Base-by-base conservation (phyloP, 2,113 vertebrate genomes). In the Rhea pennata region DNA sequence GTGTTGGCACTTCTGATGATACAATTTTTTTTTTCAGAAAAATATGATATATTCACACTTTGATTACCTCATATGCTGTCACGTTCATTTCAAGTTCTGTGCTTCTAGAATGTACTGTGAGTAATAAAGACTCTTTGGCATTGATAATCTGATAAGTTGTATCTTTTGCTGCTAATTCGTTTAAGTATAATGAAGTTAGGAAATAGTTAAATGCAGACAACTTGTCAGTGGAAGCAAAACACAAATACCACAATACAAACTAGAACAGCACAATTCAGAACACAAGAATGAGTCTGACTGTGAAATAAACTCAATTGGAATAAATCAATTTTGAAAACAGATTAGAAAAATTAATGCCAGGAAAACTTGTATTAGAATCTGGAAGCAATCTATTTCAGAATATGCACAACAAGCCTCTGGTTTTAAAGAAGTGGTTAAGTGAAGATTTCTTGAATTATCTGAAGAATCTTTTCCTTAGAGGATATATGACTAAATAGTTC, bases 321-420 rank as follows among this genome's bases (percentile, higher is more conserved):
- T 93, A 95, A 97, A 92, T 92, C 27, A 86, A 74, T 93, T 93
- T 93, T 92, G 88, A 95, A 93, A 96, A 72, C 64, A 96, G 82
- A 96, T 85, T 84, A 96, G 80, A 56, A 96, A 95, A 86, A 84
- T 2, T 33, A 40, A 84, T 83, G 95, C 96, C 94, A 97, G 95
- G 66, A 93, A 97, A 95, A 78, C 53, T 85, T 95, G 13, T 10
- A 26, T 56, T 94, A 78, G 44, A 65, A 71, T 92, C 94, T 97
- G 98, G 96, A 96, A 97, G 90, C 77, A 87, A 91, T 95, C 65
- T 89, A 61, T 61, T 96, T 94, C 67, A 66, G 79, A 94, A 90
- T 33, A 48, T 65, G 51, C 93, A 95, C 82, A 95, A 82, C 66
- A 76, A 85, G 71, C 70, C 95, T 64, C 65, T 71, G 78, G 53